Conservation (phyloP, 2,797 vertebrate species). For the Danio choprae region DNA sequence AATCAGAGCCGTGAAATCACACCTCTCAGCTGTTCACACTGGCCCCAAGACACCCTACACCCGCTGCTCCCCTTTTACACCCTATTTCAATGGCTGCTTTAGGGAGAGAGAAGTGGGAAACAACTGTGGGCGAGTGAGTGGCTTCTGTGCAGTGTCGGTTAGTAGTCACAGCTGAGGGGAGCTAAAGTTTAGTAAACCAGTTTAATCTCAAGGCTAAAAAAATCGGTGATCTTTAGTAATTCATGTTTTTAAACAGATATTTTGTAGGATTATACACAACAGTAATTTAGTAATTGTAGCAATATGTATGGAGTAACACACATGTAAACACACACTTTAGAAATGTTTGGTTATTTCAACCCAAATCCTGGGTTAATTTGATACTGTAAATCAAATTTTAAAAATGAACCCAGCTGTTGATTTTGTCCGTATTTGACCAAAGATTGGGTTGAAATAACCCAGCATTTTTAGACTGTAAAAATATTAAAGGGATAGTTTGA, state of each 20-base stretch:
- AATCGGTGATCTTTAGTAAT: background rate
- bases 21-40: slow-evolving; percentile 94
- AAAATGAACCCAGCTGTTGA: too few relatives aligned
- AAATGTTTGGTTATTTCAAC: too few relatives aligned
- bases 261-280: background rate
- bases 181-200: slow-evolving; percentile 32
- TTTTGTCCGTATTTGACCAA: too few relatives aligned
- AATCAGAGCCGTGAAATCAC: slow-evolving; percentile 93
- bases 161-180: slow-evolving; percentile 51
- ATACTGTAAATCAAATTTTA: too few relatives aligned
- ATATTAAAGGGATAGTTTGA: too few relatives aligned
- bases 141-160: slow-evolving; percentile 49
- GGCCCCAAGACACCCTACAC: slow-evolving; percentile 83
- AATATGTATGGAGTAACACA: too few relatives aligned
- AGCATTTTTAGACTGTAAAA: too few relatives aligned
- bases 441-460: too few relatives aligned
- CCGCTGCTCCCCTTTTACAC: slow-evolving; percentile 69
- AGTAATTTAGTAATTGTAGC: too few relatives aligned
- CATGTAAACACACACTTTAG: too few relatives aligned
- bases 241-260: background rate
- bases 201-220: background rate
- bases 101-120: slow-evolving; percentile 58
- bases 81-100: slow-evolving; percentile 74
- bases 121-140: slow-evolving; percentile 69
- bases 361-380: too few relatives aligned